A percentile compares a stretch with the other conserved stretches of the same genome.
These are phyloP conservation scores for Myrmecobius fasciatus DNA, from an alignment of 2,113 vertebrate genomes.

Conservation along the genomic window DNA sequence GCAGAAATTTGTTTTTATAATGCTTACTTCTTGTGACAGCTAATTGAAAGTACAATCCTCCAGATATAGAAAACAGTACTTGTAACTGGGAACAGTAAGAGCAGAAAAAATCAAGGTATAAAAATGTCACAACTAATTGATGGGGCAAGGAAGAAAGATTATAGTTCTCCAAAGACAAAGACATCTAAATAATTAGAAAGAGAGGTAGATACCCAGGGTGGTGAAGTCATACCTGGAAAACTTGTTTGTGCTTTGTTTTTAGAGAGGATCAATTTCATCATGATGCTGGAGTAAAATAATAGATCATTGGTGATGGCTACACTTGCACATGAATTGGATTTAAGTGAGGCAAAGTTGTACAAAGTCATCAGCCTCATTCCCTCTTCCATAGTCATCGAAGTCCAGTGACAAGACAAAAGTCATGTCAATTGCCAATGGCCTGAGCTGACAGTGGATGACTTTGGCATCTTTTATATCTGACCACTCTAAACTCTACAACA, in stretches of 20 bases:
- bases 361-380: not conserved
- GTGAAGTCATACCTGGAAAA: not conserved
- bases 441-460: too few species aligned
- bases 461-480: too few species aligned
- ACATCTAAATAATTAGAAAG: not conserved
- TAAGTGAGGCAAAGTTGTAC: not conserved
- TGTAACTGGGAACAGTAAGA: not conserved
- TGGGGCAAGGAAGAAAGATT: not conserved
- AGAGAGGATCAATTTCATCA: not conserved
- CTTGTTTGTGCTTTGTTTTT: not conserved
- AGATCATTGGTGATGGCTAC: not conserved
- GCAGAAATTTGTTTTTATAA: not conserved
- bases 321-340: not conserved
- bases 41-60: not conserved
- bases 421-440: too few species aligned
- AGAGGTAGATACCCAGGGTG: not conserved
- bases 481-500: not conserved
- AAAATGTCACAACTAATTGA: not conserved
- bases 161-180: not conserved
- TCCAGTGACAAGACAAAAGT: not conserved
- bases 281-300: not conserved
- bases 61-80: not conserved
- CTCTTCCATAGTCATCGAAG: not conserved
- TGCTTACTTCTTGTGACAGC: not conserved
- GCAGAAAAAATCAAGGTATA: not conserved